phyloP scores from a whole-genome alignment of 2,888 invertebrate genomes.

The Listrodromus nycthemerus region DNA sequence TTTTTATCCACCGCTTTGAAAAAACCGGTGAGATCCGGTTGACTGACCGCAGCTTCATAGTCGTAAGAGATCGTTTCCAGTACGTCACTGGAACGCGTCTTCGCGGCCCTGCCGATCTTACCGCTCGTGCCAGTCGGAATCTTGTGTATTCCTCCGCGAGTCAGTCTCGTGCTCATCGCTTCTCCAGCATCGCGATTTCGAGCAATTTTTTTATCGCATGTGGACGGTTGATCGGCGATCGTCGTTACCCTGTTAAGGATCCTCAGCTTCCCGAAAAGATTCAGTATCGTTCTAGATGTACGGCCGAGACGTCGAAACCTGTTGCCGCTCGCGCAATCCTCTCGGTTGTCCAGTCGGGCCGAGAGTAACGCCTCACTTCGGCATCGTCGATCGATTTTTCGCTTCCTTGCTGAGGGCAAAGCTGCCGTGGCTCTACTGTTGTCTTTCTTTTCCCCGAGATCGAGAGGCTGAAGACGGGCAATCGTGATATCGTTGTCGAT shows the following conservation, averaged over 20 bases:
- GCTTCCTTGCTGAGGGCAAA: constrained; percentile 51
- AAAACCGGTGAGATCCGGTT: constrained; percentile 70
- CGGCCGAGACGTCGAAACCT: constrained; percentile 38
- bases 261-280: constrained; percentile 71
- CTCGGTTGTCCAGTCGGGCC: constrained; percentile 60
- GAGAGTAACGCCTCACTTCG: constrained; percentile 63
- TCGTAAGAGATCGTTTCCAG: constrained; percentile 65
- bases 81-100: constrained; percentile 33
- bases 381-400: constrained; percentile 60
- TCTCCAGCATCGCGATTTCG: constrained; percentile 67
- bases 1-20: constrained; percentile 32
- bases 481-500: constrained; percentile 51
- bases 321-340: constrained; percentile 41
- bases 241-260: constrained; percentile 53
- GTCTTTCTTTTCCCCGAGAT: constrained; percentile 55
- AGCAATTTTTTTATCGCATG: constrained; percentile 33
- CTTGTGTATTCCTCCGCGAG: constrained; percentile 53
- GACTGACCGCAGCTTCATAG: constrained; percentile 71
- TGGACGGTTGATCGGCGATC: constrained; percentile 30
- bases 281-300: constrained; percentile 66
- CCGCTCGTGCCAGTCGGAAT: constrained; percentile 49
- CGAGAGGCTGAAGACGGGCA: constrained; percentile 60
- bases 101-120: constrained; percentile 32
- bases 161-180: constrained; percentile 70
- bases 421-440: constrained; percentile 57